A percentile compares a stretch with the other conserved stretches of the same genome.
These are phyloP conservation scores for Leptopilina clavipes DNA, from an alignment of 1,140 invertebrate genomes.

Conservation along the genomic window DNA sequence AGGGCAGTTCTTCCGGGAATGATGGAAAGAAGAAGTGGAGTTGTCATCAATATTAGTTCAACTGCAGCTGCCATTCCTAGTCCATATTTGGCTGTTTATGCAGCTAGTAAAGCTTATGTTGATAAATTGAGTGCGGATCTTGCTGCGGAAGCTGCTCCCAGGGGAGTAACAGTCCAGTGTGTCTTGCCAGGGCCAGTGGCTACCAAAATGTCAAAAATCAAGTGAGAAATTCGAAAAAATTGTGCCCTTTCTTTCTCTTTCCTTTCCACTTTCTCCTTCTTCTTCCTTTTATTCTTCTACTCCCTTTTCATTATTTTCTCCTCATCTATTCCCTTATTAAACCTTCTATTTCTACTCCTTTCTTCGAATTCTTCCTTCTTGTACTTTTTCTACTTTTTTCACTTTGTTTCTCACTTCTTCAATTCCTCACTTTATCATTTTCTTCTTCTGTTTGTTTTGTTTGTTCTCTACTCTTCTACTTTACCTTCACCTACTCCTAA, in stretches of 20 bases:
- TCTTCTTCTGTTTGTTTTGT: too few relatives aligned
- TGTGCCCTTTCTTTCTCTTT: too few relatives aligned
- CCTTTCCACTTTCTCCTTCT: background rate
- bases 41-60: conserved; percentile 95
- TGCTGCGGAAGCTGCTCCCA: conserved; percentile 83
- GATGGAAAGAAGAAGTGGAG: conserved; percentile 88
- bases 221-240: conserved; percentile 59
- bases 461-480: too few relatives aligned
- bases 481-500: too few relatives aligned
- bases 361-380: too few relatives aligned
- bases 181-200: conserved; percentile 92
- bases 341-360: too few relatives aligned
- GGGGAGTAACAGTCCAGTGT: conserved; percentile 89
- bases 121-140: conserved; percentile 89
- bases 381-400: too few relatives aligned
- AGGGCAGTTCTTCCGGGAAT: conserved; percentile 90
- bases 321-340: too few relatives aligned
- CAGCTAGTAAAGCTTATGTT: conserved; percentile 92
- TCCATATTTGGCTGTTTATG: conserved; percentile 91
- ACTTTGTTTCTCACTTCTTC: too few relatives aligned
- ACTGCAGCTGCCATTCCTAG: conserved; percentile 85
- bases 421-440: too few relatives aligned
- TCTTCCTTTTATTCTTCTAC: background rate
- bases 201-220: conserved; percentile 94
- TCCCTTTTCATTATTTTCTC: too few relatives aligned